Evolutionary conservation across 2,888 invertebrate genomes (phyloP), one percentile per base, ranked within the genome.

Genomic region (Caenorhabditis afra): DNA sequence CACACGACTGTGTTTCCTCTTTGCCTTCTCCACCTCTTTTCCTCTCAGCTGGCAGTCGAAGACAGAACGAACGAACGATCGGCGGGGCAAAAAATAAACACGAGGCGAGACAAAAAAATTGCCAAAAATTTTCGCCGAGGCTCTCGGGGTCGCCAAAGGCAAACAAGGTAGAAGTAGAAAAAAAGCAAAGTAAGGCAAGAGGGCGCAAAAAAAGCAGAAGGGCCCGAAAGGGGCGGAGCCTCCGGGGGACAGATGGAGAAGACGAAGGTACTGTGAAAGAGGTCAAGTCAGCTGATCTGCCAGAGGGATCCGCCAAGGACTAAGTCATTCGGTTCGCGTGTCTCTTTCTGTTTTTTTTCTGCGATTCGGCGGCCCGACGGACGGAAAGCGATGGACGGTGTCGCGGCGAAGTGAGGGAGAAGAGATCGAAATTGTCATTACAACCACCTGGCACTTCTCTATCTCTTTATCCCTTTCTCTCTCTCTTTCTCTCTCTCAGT

Each of bases 361-460:
- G n/a, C 29, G 29, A 49, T 18, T 10, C 47, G 47, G 16, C 47
- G 20, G 16, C 10, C 55, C 41, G 47, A 55, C 37, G 58, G 20
- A 65, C 65, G 50, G 50, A 37, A 47, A 29, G 67, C 18, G 50
- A 44, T 39, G 44, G 14, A 11, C 10, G 20, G 8, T 14, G 49
- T 16, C 29, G n/a, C n/a, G 35, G 18, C 16, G 53, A n/a, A 45
- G 49, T 39, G 66, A 35, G 22, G 37, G 22, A 44, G 59, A 45
- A 45, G 68, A 37, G 61, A 71, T 71, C 41, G 71, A 71, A 71
- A 71, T 71, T 64, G 71, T 71, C 71, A 71, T 71, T 71, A 71
- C 71, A 71, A 71, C 71, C 71, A 71, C 71, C 71, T 71, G 71
- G 71, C 64, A 49, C 49, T 50, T 55, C 14, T 50, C 20, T 18